These are phyloP conservation scores for Dyspetes luteomarginatus DNA, from an alignment of 2,888 invertebrate genomes.

Conservation along the genomic window DNA sequence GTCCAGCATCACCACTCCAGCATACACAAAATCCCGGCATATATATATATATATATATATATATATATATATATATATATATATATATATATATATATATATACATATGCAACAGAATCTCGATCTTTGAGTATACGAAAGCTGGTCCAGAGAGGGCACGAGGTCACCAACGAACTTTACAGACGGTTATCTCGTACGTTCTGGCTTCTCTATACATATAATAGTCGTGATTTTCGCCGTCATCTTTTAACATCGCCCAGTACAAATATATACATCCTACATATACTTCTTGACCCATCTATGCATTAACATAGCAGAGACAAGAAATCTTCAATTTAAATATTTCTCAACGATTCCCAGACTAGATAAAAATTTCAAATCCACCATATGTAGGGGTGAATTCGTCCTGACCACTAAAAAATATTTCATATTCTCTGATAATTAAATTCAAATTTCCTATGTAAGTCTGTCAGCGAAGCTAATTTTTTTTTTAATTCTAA, in stretches of 20 bases:
- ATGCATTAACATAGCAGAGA: too few species aligned
- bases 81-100: neutral
- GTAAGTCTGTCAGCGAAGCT: too few species aligned
- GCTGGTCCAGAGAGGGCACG: conserved; percentile 60
- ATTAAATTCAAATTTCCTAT: too few species aligned
- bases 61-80: neutral
- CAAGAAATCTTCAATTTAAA: neutral
- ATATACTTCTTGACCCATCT: neutral
- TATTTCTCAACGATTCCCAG: conserved; percentile 13
- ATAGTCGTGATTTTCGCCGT: conserved; percentile 28
- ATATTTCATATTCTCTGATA: too few species aligned
- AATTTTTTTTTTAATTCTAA: too few species aligned
- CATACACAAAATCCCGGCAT: conserved; percentile 42
- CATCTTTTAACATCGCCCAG: conserved; percentile 20
- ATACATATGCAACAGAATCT: conserved; percentile 71
- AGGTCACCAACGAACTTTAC: conserved; percentile 71
- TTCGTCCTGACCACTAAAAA: too few species aligned
- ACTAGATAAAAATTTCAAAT: too few species aligned
- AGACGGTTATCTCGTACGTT: conserved; percentile 68
- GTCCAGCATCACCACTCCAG: conserved; percentile 60
- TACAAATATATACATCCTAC: neutral
- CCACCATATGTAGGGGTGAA: too few species aligned
- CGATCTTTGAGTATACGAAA: conserved; percentile 52
- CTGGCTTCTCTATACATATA: neutral
- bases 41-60: neutral